phyloP scores from a whole-genome alignment of 2,113 vertebrate species.

The Sitta europaea region DNA sequence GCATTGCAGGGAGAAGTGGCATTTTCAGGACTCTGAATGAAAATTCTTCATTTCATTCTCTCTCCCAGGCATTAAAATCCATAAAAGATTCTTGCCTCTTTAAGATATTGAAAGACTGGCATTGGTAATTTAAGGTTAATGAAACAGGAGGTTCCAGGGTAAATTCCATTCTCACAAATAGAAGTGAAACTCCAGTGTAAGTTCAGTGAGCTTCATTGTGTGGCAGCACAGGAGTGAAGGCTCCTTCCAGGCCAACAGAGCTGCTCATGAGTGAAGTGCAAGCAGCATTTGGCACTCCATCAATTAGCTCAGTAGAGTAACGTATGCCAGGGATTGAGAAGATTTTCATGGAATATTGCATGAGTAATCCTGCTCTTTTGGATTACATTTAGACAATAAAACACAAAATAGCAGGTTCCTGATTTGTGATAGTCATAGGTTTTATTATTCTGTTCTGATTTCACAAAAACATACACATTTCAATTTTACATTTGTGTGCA shows the following conservation, averaged over 20 bases:
- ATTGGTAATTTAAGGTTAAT: not conserved
- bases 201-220: not conserved
- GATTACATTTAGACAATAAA: not conserved
- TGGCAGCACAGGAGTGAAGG: accelerated
- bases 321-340: not conserved
- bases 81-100: not conserved
- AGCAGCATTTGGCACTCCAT: not conserved
- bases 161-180: not conserved
- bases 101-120: not conserved
- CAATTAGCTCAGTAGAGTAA: not conserved
- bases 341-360: not conserved
- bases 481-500: not conserved
- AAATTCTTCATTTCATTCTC: not conserved
- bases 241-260: not conserved
- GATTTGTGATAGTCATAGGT: not conserved
- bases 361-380: not conserved
- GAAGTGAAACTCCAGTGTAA: not conserved
- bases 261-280: not conserved
- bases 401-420: not conserved
- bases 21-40: not conserved
- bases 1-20: not conserved
- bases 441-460: not conserved
- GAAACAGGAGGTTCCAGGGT: not conserved
- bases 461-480: not conserved
- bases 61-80: not conserved